Evolutionary conservation across 2,113 vertebrate genomes (phyloP), one percentile per base, ranked within the genome.

Genomic region (Syngnathus scovelli): DNA sequence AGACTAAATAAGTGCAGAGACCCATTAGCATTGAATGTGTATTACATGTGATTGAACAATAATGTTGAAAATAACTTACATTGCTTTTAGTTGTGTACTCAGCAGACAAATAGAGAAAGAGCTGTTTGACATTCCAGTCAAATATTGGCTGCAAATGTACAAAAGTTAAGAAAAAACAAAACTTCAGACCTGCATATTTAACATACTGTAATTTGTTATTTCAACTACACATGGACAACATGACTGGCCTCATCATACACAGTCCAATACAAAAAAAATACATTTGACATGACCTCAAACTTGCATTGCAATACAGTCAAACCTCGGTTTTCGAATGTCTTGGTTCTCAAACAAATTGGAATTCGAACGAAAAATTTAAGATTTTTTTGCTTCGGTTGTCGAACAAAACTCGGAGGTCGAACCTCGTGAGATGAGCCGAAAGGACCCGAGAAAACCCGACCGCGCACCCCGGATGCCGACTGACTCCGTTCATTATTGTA

Each of bases 61-160:
- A 33, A 16, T 36, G 33, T 33, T 46, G 43, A 33, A 33, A 36
- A 39, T 27, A 38, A 71, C 96, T 95, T 92, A 98, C 97, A 70
- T 99, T 99, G 89, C 91, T 96, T 91, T 90, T 96, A 0, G 97
- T 96, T 67, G 94, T 82, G 76, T 99, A 99, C 87, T 99, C 96
- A 64, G 95, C 97, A 68, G 96, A 96, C 80, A 99, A 91, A 77
- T 98, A 99, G 19, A 99, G 92, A 84, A 99, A 99, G 71, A 99
- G 90, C 71, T 97, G 93, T 85, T 99, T 99, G 19, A 98, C 96
- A 41, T 99, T 99, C 97, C 97, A 99, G 85, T 99, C 96, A 86
- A 99, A 99, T 89, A 98, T 93, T 67, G 94, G 94, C 82, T 94
- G 91, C 85, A 99, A 83, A 96, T 99, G 95, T 99, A 80, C 51